Evolutionary conservation across 1,140 invertebrate species (phyloP).

Genomic region (Hypothenemus hampei): DNA sequence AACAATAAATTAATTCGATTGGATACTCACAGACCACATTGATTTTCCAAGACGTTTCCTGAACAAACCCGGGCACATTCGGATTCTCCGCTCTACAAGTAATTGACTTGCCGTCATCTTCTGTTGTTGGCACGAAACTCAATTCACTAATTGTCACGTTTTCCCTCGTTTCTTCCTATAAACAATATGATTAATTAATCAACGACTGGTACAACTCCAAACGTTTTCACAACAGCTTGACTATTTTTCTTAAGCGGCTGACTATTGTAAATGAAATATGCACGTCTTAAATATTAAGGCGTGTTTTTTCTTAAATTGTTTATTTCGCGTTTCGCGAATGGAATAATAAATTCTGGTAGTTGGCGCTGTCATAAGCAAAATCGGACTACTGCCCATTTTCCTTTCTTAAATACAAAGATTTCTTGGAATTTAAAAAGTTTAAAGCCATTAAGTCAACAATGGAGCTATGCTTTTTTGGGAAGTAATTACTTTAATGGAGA

Average conservation of each 20-base stretch:
- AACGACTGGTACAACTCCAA: no score
- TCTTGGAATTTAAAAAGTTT: slow-evolving; percentile 11
- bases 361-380: slow-evolving; percentile 31
- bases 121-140: slow-evolving; percentile 73
- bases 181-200: no score
- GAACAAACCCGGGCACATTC: slow-evolving; percentile 69
- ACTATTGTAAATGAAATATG: no score
- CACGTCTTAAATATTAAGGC: no score
- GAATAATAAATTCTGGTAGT: slow-evolving; percentile 22
- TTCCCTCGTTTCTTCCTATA: slow-evolving; percentile 73
- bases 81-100: slow-evolving; percentile 86
- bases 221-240: no score
- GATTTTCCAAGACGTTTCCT: slow-evolving; percentile 80
- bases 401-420: slow-evolving; percentile 22
- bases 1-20: no score
- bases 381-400: slow-evolving; percentile 14
- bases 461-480: background rate
- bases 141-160: slow-evolving; percentile 80
- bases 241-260: no score
- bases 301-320: slow-evolving; percentile 9
- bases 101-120: slow-evolving; percentile 82
- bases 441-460: slow-evolving; percentile 10
- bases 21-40: slow-evolving; percentile 80
- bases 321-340: slow-evolving; percentile 5
- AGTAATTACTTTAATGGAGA: no score